Base-by-base conservation (phyloP, 1,140 invertebrate species). In the Drosophila sturtevanti region DNA sequence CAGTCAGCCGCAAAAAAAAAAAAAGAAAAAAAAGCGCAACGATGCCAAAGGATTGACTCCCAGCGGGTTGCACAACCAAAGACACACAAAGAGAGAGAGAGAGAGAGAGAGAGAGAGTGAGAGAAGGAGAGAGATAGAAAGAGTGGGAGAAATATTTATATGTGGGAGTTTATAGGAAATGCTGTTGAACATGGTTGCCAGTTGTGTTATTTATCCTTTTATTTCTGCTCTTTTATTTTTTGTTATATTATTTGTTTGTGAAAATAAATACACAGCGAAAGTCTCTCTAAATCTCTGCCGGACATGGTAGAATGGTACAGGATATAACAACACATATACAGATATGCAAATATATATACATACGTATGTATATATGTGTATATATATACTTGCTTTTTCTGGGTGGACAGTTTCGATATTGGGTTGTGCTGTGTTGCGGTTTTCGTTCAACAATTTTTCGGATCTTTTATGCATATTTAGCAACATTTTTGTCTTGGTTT, bases 251-350 rank as follows among this genome's bases (percentile, higher is more conserved):
- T 60, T 38, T 41, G 58, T 22, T 60, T 60, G 56, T 11, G 11
- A 59, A 59, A 59, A 16, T 59, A 59, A 59, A 59, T 34, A 59
- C 56, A 60, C 12, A 37, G 22, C 58, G 35, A 60, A 41, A 60
- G 34, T 38, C 11, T 18, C 34, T 38, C 37, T 38, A 60, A 60
- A 60, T 60, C 31, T 41, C 18, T 37, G 18, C 58, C 37, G 58
- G 58, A 60, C 58, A 41, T 18, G 14, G 27, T 0, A 55, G 52
- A 9, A 48, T 48, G 41, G 41, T 16, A 21, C 41, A 21, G 41
- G 41, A 48, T 48, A 48, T 48, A 48, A 34, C 6, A 55, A 16
- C 27, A 14, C 24, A 31, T n/a, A 31, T 55, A 9, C 3, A 48
- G 21, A 48, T 48, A 34, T 55, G n/a, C 27, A 18, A 10, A 21